Conservation (phyloP, 2,797 vertebrate genomes). For the Notolabrus celidotus region DNA sequence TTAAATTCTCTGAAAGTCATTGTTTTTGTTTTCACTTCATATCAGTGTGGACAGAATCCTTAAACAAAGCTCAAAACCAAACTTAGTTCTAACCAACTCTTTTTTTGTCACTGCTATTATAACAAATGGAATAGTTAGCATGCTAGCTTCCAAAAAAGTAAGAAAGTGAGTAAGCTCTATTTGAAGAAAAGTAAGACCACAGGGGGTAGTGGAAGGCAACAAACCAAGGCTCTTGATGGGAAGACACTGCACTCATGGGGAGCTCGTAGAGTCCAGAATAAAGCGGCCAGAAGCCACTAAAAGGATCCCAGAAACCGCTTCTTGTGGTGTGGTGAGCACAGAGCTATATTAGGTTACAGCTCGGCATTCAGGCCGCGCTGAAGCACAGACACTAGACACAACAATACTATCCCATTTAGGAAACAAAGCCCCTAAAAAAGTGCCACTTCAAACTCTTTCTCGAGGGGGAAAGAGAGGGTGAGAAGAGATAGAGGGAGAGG, state of each 20-base stretch:
- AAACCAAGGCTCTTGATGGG: slow-evolving; percentile 38
- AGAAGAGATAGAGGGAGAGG: slow-evolving; percentile 15
- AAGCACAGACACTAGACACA: slow-evolving; percentile 76
- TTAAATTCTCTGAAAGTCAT: too few species aligned
- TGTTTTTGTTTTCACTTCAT: too few species aligned
- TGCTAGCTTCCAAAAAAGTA: not conserved
- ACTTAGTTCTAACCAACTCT: too few species aligned
- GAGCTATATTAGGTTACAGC: slow-evolving; percentile 69
- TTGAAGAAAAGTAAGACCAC: slow-evolving; percentile 18
- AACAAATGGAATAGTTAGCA: not conserved
- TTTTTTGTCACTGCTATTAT: not conserved
- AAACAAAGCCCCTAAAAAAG: slow-evolving; percentile 68
- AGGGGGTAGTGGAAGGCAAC: slow-evolving; percentile 12
- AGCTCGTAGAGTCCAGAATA: slow-evolving; percentile 60
- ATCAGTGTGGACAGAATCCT: not conserved
- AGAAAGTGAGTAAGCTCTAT: slow-evolving; percentile 9
- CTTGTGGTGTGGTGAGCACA: slow-evolving; percentile 56
- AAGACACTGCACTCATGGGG: slow-evolving; percentile 37
- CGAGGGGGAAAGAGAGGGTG: slow-evolving; percentile 27
- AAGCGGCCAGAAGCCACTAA: slow-evolving; percentile 66
- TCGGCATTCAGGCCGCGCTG: slow-evolving; percentile 63
- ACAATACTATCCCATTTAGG: slow-evolving; percentile 71
- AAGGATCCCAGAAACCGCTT: slow-evolving; percentile 67
- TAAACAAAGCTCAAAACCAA: too few species aligned
- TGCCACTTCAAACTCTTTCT: slow-evolving; percentile 73